Base-by-base conservation (phyloP, 2,888 invertebrate genomes). In the Corbicula japonica region DNA sequence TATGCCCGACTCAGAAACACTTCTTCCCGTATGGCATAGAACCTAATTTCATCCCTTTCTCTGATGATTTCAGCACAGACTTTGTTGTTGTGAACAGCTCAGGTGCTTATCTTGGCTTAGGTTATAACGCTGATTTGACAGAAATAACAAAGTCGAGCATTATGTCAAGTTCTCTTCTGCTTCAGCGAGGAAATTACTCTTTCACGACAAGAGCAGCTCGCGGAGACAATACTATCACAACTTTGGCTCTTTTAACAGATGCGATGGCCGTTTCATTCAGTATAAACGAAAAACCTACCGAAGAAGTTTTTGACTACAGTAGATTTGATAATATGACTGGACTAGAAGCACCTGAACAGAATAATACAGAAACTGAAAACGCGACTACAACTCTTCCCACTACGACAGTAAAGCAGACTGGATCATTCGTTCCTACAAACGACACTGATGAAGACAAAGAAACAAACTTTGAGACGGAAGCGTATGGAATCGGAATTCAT, bases 31-130 rank as follows among this genome's bases (percentile, higher is more conserved):
- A 3, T 15, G 23, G 2, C 30, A 34, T 41, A 1, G 23, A 34
- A 8, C 12, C 10, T 1, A 23, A 44, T 28, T 80, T 75, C 63
- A n/a, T n/a, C 2, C 10, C 32, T 5, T 52, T 72, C n/a, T 63
- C 65, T 4, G 21, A 8, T 23, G 50, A 52, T 2, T 81, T 71
- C 38, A 65, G 70, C 18, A 58, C 71, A 15, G 74, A 77, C 3
- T 81, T 72, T 41, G 26, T 26, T 18, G 41, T 46, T 3, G 35
- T 78, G 18, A 78, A 78, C 32, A 50, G 23, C 28, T 63, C 54
- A 5, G 81, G 81, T 35, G 81, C 74, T 23, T 81, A 63, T 50
- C 69, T 81, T 32, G 81, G 81, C 10, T 71, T 81, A 10, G 81
- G 81, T 3, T 81, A 72, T 41, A 77, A 68, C 44, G 52, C 74